phyloP scores from a whole-genome alignment of 2,797 vertebrate genomes.

The Cyprinodon diabolis region DNA sequence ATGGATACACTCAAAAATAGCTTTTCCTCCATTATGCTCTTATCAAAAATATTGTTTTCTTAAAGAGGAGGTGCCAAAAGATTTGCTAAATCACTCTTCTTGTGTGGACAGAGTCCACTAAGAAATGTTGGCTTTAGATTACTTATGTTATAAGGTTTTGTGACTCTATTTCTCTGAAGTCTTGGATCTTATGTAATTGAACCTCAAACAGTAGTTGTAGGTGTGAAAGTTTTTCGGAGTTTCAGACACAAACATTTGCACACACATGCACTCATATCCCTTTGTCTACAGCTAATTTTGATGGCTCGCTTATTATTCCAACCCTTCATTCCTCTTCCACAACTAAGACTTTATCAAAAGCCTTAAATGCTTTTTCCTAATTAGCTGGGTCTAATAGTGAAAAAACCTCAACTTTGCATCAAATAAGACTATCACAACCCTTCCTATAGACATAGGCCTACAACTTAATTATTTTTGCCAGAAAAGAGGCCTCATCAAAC shows the following conservation, averaged over 20 bases:
- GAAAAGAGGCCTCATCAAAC: slow-evolving; percentile 64
- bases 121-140: neutral
- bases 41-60: too few species aligned
- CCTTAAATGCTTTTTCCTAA: slow-evolving; percentile 47
- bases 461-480: slow-evolving; percentile 70
- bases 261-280: slow-evolving; percentile 25
- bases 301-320: slow-evolving; percentile 51
- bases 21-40: too few species aligned
- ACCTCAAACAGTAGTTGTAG: slow-evolving; percentile 65
- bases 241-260: slow-evolving; percentile 3
- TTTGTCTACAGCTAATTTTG: slow-evolving; percentile 54
- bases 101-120: neutral
- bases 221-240: slow-evolving; percentile 67
- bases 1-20: too few species aligned
- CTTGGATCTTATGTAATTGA: slow-evolving; percentile 46
- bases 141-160: neutral
- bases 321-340: slow-evolving; percentile 50
- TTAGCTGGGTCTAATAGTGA: slow-evolving; percentile 62
- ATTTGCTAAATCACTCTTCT: too few species aligned
- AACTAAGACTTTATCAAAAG: slow-evolving; percentile 61
- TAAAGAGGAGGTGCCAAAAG: too few species aligned
- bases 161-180: slow-evolving; percentile 40
- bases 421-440: slow-evolving; percentile 38
- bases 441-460: slow-evolving; percentile 32
- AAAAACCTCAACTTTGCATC: slow-evolving; percentile 46